phyloP scores from a whole-genome alignment of 2,113 vertebrate genomes.

The Butorides virescens region DNA sequence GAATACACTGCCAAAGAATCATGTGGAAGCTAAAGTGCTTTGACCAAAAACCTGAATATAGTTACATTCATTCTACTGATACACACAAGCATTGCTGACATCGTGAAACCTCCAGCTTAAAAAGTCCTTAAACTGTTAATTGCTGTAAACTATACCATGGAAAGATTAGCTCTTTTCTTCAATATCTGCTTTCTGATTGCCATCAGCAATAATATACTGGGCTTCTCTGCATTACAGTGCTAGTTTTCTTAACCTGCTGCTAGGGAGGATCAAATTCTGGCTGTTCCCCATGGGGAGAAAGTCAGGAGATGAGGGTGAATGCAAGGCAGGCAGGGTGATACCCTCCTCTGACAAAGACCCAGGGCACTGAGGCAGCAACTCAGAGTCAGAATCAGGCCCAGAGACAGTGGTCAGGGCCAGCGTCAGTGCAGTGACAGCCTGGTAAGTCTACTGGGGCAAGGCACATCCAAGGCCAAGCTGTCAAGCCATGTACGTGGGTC shows the following conservation, averaged over 20 bases:
- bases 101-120: neutral
- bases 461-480: neutral
- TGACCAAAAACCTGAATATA: neutral
- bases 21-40: neutral
- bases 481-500: fast-evolving
- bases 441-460: neutral
- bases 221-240: neutral
- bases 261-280: neutral
- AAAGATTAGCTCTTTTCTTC: neutral
- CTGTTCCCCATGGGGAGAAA: fast-evolving
- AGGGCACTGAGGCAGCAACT: neutral
- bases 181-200: neutral
- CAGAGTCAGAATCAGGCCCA: neutral
- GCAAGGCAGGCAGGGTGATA: neutral
- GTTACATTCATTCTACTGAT: neutral
- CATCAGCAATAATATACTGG: neutral
- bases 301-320: neutral
- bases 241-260: neutral
- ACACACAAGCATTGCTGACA: neutral
- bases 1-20: neutral
- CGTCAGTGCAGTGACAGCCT: fast-evolving
- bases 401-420: neutral
- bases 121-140: neutral
- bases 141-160: neutral
- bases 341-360: neutral